Evolutionary conservation across 1,140 invertebrate genomes (phyloP).

Genomic region (Drosophila melanica): DNA sequence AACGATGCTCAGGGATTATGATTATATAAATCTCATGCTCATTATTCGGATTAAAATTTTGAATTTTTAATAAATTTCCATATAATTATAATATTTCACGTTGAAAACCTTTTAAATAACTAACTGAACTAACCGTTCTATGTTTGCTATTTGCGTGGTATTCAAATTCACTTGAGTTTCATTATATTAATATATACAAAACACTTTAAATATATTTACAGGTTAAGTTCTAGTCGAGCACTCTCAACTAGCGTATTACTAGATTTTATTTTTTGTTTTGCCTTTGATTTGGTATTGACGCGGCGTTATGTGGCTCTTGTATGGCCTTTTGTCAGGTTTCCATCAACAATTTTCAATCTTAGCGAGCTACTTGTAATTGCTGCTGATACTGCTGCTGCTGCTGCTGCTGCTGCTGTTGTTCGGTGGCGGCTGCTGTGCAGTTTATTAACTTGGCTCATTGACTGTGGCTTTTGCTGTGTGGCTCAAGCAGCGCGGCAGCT

Average conservation of each 20-base stretch:
- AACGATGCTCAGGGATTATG: too few relatives aligned
- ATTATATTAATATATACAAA: too few relatives aligned
- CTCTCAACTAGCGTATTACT: not conserved
- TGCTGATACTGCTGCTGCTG: conserved; percentile 34
- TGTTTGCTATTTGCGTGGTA: too few relatives aligned
- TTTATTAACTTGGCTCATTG: conserved; percentile 58
- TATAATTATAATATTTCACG: too few relatives aligned
- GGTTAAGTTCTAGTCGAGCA: not conserved
- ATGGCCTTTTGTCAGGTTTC: conserved; percentile 50
- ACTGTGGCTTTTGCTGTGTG: conserved; percentile 31
- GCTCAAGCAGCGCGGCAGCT: conserved; percentile 51
- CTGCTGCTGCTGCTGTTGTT: conserved; percentile 49
- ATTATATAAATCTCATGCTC: too few relatives aligned
- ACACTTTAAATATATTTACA: not conserved
- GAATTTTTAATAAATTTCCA: too few relatives aligned
- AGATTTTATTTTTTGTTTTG: not conserved
- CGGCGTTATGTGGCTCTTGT: not conserved
- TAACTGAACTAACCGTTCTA: too few relatives aligned
- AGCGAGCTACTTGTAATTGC: conserved; percentile 74
- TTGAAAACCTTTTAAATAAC: too few relatives aligned
- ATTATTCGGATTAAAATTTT: too few relatives aligned
- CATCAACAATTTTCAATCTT: conserved; percentile 69
- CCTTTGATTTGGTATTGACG: not conserved
- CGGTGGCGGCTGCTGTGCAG: conserved; percentile 46
- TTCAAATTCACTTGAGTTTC: too few relatives aligned